Conservation (phyloP, 2,113 vertebrate genomes). For the Epinephelus lanceolatus region DNA sequence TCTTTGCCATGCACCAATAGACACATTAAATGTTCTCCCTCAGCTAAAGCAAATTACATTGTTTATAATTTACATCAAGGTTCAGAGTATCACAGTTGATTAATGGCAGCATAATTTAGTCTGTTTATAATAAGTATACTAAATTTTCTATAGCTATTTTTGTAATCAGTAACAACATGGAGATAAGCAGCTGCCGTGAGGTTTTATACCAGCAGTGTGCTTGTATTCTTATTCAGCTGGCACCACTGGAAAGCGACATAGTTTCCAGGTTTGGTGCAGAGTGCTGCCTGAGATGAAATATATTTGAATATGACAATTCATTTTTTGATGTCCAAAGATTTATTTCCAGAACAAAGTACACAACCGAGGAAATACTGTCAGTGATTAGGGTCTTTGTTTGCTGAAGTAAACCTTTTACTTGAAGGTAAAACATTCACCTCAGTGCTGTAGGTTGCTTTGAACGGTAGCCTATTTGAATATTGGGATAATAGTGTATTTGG, state of each 20-base stretch:
- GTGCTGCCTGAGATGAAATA: not conserved
- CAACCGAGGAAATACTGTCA: not conserved
- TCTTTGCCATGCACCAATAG: slow-evolving; percentile 1
- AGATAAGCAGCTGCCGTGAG: slow-evolving; percentile 22
- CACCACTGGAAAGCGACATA: not conserved
- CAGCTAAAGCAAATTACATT: slow-evolving; percentile 1
- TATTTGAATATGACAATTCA: not conserved
- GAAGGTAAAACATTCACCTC: not conserved
- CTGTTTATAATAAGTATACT: not conserved
- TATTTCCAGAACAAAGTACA: not conserved
- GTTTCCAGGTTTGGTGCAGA: slow-evolving; percentile 1
- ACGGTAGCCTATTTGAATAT: not conserved
- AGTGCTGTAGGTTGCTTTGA: not conserved
- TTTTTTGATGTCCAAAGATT: not conserved
- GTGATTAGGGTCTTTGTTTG: not conserved
- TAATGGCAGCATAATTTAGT: slow-evolving; percentile 1
- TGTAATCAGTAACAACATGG: not conserved
- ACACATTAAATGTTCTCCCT: slow-evolving; percentile 7
- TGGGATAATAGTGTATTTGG: not conserved
- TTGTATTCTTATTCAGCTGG: not conserved
- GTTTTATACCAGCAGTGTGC: not conserved
- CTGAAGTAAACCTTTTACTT: not conserved
- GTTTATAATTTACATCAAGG: slow-evolving; percentile 5
- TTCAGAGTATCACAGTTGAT: not conserved
- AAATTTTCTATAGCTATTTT: not conserved